These are phyloP conservation scores for Drosophila mercatorum DNA, from an alignment of 2,888 invertebrate species.

Conservation along the genomic window DNA sequence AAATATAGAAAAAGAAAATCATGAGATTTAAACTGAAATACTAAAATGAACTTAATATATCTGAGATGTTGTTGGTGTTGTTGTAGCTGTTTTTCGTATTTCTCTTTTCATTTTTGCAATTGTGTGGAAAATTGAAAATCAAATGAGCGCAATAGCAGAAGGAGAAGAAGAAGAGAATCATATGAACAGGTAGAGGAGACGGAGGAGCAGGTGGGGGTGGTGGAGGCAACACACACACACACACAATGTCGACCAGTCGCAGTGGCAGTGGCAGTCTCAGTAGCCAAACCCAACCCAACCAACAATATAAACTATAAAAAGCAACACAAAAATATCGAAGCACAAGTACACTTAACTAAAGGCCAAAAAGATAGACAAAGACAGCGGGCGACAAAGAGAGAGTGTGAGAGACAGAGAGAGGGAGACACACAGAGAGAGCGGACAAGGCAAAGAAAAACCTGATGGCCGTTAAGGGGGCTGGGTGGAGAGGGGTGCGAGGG, in stretches of 20 bases:
- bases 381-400: constrained; percentile 20
- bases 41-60: constrained; percentile 67
- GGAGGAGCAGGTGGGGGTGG: constrained; percentile 8
- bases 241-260: constrained; percentile 48
- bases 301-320: constrained; percentile 76
- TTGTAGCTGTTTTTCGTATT: constrained; percentile 18
- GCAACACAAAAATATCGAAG: constrained; percentile 74
- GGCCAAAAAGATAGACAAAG: constrained; percentile 64
- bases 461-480: constrained; percentile 14
- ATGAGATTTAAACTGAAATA: constrained; percentile 48
- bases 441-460: constrained; percentile 35
- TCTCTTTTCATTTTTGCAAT: constrained; percentile 60
- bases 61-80: constrained; percentile 7
- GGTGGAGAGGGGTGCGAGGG: neutral
- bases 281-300: constrained; percentile 40
- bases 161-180: constrained; percentile 14
- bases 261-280: constrained; percentile 39
- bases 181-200: constrained; percentile 9
- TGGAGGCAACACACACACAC: constrained; percentile 17
- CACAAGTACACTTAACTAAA: constrained; percentile 73
- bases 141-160: constrained; percentile 56
- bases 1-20: constrained; percentile 30
- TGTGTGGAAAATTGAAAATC: constrained; percentile 79
- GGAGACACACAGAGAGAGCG: neutral
- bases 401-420: neutral